A percentile compares a stretch with the other conserved stretches of the same genome.
These are phyloP conservation scores for Nemurella pictetii DNA, from an alignment of 2,888 invertebrate species.

Conservation along the genomic window DNA sequence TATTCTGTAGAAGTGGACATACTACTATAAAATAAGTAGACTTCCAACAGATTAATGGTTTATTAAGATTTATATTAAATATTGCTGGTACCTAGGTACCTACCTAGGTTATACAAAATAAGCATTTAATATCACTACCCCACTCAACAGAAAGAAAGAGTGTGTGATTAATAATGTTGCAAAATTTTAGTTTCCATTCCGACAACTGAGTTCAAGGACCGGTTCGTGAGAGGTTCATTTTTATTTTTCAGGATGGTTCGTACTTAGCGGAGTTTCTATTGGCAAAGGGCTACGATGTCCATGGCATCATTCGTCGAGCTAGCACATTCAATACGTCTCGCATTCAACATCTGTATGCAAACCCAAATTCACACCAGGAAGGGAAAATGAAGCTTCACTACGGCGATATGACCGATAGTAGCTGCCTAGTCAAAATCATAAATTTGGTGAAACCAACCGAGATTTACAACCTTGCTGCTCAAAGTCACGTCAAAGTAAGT, in stretches of 20 bases:
- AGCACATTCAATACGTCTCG: conserved; percentile 96
- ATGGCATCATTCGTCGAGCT: conserved; percentile 92
- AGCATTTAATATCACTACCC: too few relatives aligned
- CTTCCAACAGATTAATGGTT: too few relatives aligned
- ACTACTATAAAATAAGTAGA: too few relatives aligned
- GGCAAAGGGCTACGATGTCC: conserved; percentile 90
- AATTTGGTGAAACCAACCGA: conserved; percentile 80
- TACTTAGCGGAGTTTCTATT: conserved; percentile 93
- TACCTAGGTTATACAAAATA: neutral
- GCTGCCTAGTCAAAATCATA: conserved; percentile 88
- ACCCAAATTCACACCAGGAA: conserved; percentile 85
- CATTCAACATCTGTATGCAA: conserved; percentile 93
- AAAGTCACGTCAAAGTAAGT: conserved; percentile 96
- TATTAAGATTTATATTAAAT: too few relatives aligned
- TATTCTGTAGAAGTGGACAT: neutral
- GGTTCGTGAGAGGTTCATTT: too few relatives aligned
- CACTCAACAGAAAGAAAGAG: too few relatives aligned
- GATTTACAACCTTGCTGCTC: conserved; percentile 97
- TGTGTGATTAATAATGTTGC: too few relatives aligned
- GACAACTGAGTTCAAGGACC: too few relatives aligned
- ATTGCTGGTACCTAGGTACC: neutral
- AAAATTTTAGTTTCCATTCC: too few relatives aligned
- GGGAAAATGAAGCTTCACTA: conserved; percentile 94
- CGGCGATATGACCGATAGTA: conserved; percentile 98
- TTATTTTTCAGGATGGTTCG: conserved; percentile 86